These are phyloP conservation scores for Zalophus californianus DNA, from an alignment of 2,797 vertebrate species.

Conservation along the genomic window DNA sequence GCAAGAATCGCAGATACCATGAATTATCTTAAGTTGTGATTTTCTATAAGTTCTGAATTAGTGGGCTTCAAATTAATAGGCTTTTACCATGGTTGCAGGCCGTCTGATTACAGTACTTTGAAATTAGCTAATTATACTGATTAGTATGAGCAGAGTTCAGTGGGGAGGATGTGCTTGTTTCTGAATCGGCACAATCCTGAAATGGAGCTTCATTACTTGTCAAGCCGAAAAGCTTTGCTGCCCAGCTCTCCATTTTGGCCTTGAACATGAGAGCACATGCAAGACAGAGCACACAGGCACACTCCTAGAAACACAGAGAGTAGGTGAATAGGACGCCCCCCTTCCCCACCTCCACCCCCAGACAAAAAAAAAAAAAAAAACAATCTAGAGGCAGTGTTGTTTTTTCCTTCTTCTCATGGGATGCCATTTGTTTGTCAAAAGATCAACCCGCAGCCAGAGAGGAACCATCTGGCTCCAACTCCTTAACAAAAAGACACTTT, in stretches of 20 bases:
- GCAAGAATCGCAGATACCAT: constrained; percentile 10
- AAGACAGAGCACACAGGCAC: not conserved
- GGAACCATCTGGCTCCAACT: constrained; percentile 29
- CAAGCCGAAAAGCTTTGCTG: constrained; percentile 38
- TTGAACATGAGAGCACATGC: not conserved
- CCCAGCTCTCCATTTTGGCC: not conserved
- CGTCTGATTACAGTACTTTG: constrained; percentile 70
- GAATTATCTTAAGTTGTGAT: constrained; percentile 25
- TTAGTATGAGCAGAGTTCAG: constrained; percentile 49
- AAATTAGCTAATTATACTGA: constrained; percentile 76
- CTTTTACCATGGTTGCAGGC: constrained; percentile 58
- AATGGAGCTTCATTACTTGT: constrained; percentile 11
- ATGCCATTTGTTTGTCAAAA: constrained; percentile 55
- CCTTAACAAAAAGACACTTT: constrained; percentile 37
- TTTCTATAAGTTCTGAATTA: constrained; percentile 64
- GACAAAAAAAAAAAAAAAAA: constrained; percentile 33
- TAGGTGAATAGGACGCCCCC: not conserved
- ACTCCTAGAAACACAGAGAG: not conserved
- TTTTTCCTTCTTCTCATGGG: not conserved
- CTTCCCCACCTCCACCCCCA: not conserved
- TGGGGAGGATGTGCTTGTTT: constrained; percentile 62
- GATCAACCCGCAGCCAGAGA: not conserved
- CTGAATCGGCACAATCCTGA: not conserved
- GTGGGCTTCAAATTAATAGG: constrained; percentile 65
- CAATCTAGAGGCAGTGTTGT: constrained; percentile 55